A percentile compares a stretch with the other conserved stretches of the same genome.
Conservation (phyloP, 2,797 vertebrate genomes). For the Rhinophrynus dorsalis region DNA sequence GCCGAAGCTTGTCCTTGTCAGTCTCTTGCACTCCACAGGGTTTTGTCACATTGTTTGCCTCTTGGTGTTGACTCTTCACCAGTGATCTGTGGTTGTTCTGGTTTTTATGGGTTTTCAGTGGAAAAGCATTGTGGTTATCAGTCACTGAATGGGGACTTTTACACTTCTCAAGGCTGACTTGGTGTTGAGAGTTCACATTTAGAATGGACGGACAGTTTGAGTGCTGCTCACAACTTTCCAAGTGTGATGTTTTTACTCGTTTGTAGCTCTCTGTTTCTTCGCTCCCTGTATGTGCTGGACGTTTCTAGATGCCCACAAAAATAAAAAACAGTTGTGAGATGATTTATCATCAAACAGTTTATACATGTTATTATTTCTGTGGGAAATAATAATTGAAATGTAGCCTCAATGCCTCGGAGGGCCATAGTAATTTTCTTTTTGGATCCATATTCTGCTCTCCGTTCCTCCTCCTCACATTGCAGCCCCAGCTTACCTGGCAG, state of each 20-base stretch:
- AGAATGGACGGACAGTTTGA: conserved; percentile 52
- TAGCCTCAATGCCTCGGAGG: too few species aligned
- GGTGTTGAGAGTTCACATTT: conserved; percentile 48
- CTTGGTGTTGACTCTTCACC: conserved; percentile 5
- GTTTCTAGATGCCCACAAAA: conserved; percentile 67
- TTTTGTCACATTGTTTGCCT: conserved; percentile 4
- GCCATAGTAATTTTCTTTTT: too few species aligned
- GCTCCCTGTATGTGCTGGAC: conserved; percentile 65
- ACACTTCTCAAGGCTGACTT: conserved; percentile 54
- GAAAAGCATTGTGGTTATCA: conserved; percentile 62
- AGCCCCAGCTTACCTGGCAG: too few species aligned
- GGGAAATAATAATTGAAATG: too few species aligned
- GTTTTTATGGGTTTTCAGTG: conserved; percentile 61
- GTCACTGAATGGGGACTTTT: conserved; percentile 61
- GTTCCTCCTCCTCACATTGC: too few species aligned
- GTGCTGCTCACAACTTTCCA: conserved; percentile 61
- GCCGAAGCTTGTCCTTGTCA: background rate
- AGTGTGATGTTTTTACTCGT: conserved; percentile 69
- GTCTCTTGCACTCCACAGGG: background rate
- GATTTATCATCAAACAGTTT: background rate
- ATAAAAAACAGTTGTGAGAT: background rate
- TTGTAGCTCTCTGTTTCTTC: conserved; percentile 69
- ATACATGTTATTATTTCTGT: too few species aligned
- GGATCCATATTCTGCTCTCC: too few species aligned
- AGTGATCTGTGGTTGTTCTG: background rate